Percentiles rank a stretch among this genome's conserved stretches.
These are phyloP conservation scores for Vanacampus margaritifer DNA, from an alignment of 2,113 vertebrate species.

Conservation along the genomic window DNA sequence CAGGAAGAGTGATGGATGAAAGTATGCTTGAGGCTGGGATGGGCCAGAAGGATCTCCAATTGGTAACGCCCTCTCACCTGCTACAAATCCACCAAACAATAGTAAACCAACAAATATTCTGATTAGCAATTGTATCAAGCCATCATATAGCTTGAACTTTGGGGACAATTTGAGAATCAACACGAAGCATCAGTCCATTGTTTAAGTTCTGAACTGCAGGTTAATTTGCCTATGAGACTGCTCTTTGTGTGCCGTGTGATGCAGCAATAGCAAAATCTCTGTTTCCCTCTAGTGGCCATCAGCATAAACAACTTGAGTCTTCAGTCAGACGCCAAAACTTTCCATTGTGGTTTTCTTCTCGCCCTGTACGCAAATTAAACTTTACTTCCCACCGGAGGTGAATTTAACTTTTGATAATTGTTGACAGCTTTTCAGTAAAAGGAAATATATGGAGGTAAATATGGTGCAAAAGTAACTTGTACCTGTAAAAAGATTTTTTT, in stretches of 20 bases:
- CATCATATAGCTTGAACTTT: background rate
- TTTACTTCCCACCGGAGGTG: too few species aligned
- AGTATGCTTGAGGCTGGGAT: slow-evolving; percentile 32
- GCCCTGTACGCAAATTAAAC: too few species aligned
- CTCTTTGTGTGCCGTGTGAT: background rate
- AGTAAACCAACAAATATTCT: background rate
- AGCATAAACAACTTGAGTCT: background rate
- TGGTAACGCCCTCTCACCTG: slow-evolving; percentile 61
- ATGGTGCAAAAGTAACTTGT: too few species aligned
- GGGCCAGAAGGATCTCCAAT: slow-evolving; percentile 8
- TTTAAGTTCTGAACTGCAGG: background rate
- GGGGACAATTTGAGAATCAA: background rate
- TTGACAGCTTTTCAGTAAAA: too few species aligned
- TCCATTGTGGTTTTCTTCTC: too few species aligned
- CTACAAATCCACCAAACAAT: slow-evolving; percentile 33
- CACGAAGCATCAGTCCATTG: too few species aligned
- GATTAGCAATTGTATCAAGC: background rate
- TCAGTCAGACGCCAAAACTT: too few species aligned
- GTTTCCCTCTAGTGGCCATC: slow-evolving; percentile 36
- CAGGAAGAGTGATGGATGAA: slow-evolving; percentile 60
- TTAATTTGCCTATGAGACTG: too few species aligned
- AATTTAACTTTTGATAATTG: too few species aligned
- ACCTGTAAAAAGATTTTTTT: too few species aligned
- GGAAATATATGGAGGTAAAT: too few species aligned
- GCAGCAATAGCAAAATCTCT: background rate